Evolutionary conservation across 2,888 invertebrate species (phyloP).

Genomic region (Diarsia mendica): DNA sequence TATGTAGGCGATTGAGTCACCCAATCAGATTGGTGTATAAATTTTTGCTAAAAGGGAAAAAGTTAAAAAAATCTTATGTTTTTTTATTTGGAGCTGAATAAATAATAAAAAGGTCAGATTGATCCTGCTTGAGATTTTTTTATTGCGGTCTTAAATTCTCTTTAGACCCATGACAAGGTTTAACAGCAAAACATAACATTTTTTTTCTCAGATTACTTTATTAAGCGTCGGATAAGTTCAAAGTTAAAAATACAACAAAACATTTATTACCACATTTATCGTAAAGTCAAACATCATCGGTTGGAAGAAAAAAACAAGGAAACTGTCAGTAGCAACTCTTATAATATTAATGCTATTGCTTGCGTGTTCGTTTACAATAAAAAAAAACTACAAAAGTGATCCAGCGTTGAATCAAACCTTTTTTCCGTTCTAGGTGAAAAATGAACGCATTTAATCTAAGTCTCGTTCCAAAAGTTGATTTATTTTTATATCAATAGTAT

Average conservation of each 20-base stretch:
- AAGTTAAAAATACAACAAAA: slow-evolving; percentile 27
- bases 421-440: slow-evolving; percentile 53
- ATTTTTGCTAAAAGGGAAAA: neutral
- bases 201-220: neutral
- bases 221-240: slow-evolving; percentile 7
- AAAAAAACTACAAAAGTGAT: slow-evolving; percentile 29
- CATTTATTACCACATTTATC: neutral
- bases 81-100: fast-evolving
- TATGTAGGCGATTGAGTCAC: neutral
- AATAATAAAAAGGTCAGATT: neutral
- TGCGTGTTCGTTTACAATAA: slow-evolving; percentile 51
- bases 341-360: slow-evolving; percentile 31
- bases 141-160: neutral
- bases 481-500: slow-evolving; percentile 47
- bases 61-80: fast-evolving
- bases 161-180: neutral
- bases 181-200: neutral
- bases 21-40: neutral
- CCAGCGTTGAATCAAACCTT: slow-evolving; percentile 45
- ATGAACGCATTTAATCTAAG: slow-evolving; percentile 56
- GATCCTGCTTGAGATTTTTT: too few species aligned
- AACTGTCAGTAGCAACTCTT: slow-evolving; percentile 42
- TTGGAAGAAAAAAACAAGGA: slow-evolving; percentile 22
- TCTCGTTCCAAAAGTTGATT: slow-evolving; percentile 44
- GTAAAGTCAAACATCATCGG: slow-evolving; percentile 7